phyloP scores from a whole-genome alignment of 2,113 vertebrate species.

The Alaudala cheleensis region DNA sequence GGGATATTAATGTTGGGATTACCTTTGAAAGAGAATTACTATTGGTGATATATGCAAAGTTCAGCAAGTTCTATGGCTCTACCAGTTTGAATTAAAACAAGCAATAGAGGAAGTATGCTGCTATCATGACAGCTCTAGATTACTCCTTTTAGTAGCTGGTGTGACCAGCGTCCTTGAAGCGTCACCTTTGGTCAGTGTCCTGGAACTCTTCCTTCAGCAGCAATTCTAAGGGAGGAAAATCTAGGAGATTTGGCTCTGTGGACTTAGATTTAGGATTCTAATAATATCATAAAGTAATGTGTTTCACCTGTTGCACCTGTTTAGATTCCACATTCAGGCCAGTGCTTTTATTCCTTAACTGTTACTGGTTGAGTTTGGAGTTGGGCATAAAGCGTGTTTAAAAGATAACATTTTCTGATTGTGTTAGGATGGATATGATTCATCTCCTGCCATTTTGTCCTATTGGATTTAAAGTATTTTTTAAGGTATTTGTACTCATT shows the following conservation, averaged over 20 bases:
- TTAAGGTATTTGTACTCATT: neutral
- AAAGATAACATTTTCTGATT: slow-evolving; percentile 3
- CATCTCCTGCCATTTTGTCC: neutral
- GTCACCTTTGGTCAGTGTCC: neutral
- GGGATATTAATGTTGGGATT: slow-evolving; percentile 67
- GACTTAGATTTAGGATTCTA: neutral
- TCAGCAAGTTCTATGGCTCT: slow-evolving; percentile 16
- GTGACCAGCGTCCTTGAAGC: neutral
- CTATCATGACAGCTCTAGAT: neutral
- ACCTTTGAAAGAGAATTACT: slow-evolving; percentile 59
- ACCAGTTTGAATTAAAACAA: slow-evolving; percentile 64
- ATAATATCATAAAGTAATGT: neutral
- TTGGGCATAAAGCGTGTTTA: neutral
- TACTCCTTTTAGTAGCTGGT: neutral
- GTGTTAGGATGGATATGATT: neutral
- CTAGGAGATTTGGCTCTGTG: neutral
- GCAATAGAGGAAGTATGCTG: neutral
- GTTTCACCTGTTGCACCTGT: neutral
- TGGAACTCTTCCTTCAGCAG: neutral
- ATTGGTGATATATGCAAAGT: slow-evolving; percentile 57
- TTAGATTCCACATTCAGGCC: neutral
- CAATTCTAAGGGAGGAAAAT: neutral
- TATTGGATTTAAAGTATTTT: neutral
- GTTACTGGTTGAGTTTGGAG: neutral
- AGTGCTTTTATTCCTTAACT: neutral